Evolutionary conservation across 2,888 invertebrate genomes (phyloP).

Genomic region (Eurytoma adleriae): DNA sequence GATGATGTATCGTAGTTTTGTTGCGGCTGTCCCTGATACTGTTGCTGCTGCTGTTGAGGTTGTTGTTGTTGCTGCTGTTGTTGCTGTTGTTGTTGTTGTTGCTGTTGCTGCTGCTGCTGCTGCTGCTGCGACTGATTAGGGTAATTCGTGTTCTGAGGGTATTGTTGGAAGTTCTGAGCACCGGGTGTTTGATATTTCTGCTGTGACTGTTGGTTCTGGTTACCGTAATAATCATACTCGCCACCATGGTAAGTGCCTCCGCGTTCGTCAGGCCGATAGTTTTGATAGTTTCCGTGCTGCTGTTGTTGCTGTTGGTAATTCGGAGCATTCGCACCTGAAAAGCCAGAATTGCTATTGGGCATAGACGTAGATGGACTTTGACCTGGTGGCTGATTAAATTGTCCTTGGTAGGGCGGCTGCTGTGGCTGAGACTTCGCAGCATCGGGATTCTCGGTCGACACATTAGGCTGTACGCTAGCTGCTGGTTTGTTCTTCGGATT

Average conservation of each 20-base stretch:
- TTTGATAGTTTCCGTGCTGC: conserved; percentile 45
- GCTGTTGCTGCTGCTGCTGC: conserved; percentile 57
- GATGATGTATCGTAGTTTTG: conserved; percentile 55
- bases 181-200: conserved; percentile 64
- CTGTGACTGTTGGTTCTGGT: conserved; percentile 53
- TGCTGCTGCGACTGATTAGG: conserved; percentile 63
- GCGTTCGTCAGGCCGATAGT: conserved; percentile 40
- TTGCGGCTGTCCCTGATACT: conserved; percentile 63
- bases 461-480: conserved; percentile 77
- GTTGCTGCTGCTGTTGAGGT: conserved; percentile 58
- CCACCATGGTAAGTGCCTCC: conserved; percentile 17
- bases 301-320: conserved; percentile 47
- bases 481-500: conserved; percentile 77
- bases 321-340: conserved; percentile 42
- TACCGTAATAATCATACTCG: conserved; percentile 52
- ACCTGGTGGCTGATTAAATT: conserved; percentile 43
- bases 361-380: conserved; percentile 39
- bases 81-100: conserved; percentile 62
- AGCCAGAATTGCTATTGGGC: conserved; percentile 58
- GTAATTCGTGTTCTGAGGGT: conserved; percentile 67
- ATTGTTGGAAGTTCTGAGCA: conserved; percentile 68
- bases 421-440: conserved; percentile 47
- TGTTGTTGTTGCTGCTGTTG: conserved; percentile 60
- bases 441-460: conserved; percentile 64
- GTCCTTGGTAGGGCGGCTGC: conserved; percentile 41